Evolutionary conservation across 2,797 vertebrate species (phyloP).

Genomic region (Eulemur coronatus): DNA sequence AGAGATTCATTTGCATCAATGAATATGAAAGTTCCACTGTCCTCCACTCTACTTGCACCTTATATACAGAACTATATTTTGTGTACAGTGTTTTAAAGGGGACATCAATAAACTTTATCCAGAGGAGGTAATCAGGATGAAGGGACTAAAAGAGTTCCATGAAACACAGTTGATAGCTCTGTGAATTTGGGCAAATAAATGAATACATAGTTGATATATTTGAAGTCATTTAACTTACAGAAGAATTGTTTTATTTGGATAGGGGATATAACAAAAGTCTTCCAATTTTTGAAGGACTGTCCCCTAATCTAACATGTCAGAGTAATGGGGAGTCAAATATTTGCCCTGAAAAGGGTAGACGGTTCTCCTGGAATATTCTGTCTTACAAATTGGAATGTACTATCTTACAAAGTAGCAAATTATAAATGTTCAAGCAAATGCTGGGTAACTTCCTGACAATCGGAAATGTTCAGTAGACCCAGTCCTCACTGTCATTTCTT

Average conservation of each 20-base stretch:
- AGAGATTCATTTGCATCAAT: background rate
- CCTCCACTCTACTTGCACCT: background rate
- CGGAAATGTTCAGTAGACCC: background rate
- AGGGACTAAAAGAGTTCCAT: background rate
- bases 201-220: background rate
- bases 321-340: background rate
- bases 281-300: background rate
- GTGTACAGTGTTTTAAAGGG: background rate
- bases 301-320: background rate
- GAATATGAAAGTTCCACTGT: background rate
- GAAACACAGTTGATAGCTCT: background rate
- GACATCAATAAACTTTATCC: background rate
- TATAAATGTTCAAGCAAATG: background rate
- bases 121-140: background rate
- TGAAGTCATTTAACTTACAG: constrained; percentile 8
- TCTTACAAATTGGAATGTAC: background rate
- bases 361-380: background rate
- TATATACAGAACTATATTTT: background rate
- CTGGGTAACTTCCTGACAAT: background rate
- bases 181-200: background rate
- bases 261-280: background rate
- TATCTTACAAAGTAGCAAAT: background rate
- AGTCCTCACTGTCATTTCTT: background rate
- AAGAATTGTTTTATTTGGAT: background rate
- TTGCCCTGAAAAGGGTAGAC: background rate